phyloP scores from a whole-genome alignment of 2,113 vertebrate genomes.

The Nymphicus hollandicus region DNA sequence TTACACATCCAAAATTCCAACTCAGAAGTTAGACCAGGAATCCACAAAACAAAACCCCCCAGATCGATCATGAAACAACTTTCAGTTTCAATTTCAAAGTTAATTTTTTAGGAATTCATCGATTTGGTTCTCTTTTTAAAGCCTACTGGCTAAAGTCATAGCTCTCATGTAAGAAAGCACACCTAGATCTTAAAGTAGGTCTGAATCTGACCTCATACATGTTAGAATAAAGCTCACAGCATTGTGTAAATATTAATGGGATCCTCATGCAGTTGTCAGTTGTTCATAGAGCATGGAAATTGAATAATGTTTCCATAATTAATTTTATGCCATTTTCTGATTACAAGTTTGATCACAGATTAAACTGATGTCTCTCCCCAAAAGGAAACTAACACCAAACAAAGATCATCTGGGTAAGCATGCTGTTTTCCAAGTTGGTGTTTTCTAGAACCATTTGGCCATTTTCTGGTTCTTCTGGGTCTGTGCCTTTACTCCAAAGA shows the following conservation, averaged over 20 bases:
- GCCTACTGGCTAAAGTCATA: background rate
- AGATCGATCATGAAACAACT: background rate
- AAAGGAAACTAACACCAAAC: slow-evolving; percentile 23
- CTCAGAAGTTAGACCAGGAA: background rate
- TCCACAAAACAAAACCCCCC: background rate
- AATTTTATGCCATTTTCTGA: slow-evolving; percentile 67
- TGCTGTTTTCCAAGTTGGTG: background rate
- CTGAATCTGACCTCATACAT: background rate
- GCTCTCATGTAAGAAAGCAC: background rate
- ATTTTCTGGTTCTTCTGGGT: background rate
- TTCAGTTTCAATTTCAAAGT: background rate
- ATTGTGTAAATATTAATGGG: slow-evolving; percentile 56
- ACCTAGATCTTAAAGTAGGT: background rate
- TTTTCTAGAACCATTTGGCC: background rate
- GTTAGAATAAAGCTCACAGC: background rate
- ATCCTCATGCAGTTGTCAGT: slow-evolving; percentile 55
- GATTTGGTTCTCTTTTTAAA: slow-evolving; percentile 18
- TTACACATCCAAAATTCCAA: background rate
- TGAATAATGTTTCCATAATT: slow-evolving; percentile 71
- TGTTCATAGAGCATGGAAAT: slow-evolving; percentile 71
- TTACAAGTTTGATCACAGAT: slow-evolving; percentile 66
- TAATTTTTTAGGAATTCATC: background rate
- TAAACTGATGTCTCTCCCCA: slow-evolving; percentile 42
- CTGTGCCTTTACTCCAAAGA: background rate
- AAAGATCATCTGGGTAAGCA: background rate